Base-by-base conservation (phyloP, 2,888 invertebrate species). In the Protodeltote pygarga region DNA sequence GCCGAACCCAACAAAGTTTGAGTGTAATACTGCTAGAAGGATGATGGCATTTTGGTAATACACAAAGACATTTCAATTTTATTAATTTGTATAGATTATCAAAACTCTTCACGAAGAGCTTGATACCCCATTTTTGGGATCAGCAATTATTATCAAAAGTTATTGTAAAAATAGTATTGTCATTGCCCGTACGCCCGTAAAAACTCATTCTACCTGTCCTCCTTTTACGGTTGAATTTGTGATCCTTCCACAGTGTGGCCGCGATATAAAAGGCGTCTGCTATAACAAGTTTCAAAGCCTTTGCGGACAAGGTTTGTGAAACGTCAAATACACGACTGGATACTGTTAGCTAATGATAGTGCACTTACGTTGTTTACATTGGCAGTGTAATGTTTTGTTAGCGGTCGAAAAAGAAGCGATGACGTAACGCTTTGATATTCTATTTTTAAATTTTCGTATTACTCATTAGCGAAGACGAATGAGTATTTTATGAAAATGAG, bases 151-250 rank as follows among this genome's bases (percentile, higher is more conserved):
- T n/a, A n/a, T n/a, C 45, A 29, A 24, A 54, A 21, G 23, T 49
- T 48, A 46, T 48, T 24, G 39, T 28, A 49, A 44, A 52, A 50
- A 54, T 53, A 42, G 37, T 51, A 54, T 54, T 54, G 42, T 50
- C 64, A 49, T 42, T 49, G 28, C 38, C 42, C 38, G 24, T 49
- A 28, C 29, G 25, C 35, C 44, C 34, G 34, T 46, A 44, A 46
- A 51, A 60, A 57, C 45, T 42, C 34, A 62, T 57, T 62, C 61
- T 46, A 55, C 42, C 46, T 61, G 51, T 31, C 23, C 40, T 20
- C 29, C 34, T 46, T 29, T 58, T 46, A 39, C 27, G 32, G 25
- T 32, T 53, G 33, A 45, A 53, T 59, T 50, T 46, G 16, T 34
- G 37, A 45, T 32, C 32, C 20, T 53, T 47, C 45, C 46, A 42